Evolutionary conservation across 64 coral and sea anemone species (phyloP).

Genomic region (Platygyra sinensis): DNA sequence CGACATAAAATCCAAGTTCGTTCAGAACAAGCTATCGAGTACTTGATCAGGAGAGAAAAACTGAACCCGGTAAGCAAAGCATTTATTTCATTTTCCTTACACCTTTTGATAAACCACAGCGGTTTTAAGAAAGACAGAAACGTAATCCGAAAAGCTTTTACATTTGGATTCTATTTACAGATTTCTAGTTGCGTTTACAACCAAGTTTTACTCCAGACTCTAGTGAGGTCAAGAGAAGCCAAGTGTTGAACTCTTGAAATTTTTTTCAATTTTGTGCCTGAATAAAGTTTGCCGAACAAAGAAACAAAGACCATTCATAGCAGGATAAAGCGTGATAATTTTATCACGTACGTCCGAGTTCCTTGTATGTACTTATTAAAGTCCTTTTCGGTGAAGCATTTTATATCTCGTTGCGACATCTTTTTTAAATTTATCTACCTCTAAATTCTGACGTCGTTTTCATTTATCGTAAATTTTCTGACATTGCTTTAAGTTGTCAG

Average conservation of each 20-base stretch:
- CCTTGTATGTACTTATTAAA: background rate
- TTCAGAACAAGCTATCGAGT: background rate
- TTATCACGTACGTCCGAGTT: background rate
- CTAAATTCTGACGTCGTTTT: background rate
- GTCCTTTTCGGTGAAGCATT: background rate
- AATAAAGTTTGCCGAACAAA: background rate
- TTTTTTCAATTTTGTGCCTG: background rate
- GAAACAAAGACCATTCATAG: background rate
- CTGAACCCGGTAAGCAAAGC: background rate
- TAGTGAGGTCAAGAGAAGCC: background rate
- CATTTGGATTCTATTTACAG: background rate
- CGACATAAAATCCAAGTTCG: background rate
- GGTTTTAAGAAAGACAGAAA: background rate
- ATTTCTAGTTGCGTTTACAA: background rate
- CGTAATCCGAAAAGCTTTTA: slow-evolving; percentile 9
- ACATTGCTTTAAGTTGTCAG: background rate
- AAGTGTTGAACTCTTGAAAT: background rate
- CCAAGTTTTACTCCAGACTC: too few species aligned
- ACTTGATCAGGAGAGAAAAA: background rate
- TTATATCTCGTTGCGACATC: background rate
- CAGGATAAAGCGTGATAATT: background rate
- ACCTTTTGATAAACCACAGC: background rate
- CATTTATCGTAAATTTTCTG: background rate
- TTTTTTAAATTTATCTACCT: background rate
- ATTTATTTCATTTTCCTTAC: too few species aligned